phyloP scores from a whole-genome alignment of 92 coral and sea anemone genomes.

The Heliopora coerulea region DNA sequence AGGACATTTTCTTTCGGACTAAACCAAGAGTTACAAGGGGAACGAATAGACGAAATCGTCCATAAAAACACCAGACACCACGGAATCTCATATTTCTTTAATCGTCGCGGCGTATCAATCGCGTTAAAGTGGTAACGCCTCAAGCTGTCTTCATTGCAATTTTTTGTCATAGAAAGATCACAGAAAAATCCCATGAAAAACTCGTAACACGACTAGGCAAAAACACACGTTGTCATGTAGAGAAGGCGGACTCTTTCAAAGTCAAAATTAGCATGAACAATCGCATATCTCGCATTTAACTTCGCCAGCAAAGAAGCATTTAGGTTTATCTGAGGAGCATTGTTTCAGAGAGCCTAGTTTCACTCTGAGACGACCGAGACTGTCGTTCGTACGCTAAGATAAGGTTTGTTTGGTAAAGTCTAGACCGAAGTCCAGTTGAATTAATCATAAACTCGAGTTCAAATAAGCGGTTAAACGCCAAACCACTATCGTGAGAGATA shows the following conservation, averaged over 20 bases:
- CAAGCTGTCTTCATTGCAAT: background rate
- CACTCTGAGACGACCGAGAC: too few species aligned
- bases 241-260: background rate
- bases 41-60: background rate
- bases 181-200: too few species aligned
- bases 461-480: slow-evolving; percentile 28
- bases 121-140: slow-evolving; percentile 16
- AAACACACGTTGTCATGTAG: too few species aligned
- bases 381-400: too few species aligned
- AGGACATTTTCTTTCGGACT: too few species aligned
- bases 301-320: background rate
- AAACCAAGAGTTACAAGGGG: background rate
- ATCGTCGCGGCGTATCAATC: background rate
- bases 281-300: background rate
- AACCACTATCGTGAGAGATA: slow-evolving; percentile 20
- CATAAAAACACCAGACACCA: background rate
- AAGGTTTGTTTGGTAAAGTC: slow-evolving; percentile 1
- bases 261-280: background rate
- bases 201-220: background rate
- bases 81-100: slow-evolving; percentile 29
- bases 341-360: slow-evolving; percentile 6
- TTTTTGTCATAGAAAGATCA: too few species aligned
- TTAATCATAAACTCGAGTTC: slow-evolving; percentile 42
- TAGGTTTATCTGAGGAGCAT: background rate
- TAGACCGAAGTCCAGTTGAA: background rate